Conservation (phyloP, 2,113 vertebrate genomes). For the Tretioscincus oriximinensis region DNA sequence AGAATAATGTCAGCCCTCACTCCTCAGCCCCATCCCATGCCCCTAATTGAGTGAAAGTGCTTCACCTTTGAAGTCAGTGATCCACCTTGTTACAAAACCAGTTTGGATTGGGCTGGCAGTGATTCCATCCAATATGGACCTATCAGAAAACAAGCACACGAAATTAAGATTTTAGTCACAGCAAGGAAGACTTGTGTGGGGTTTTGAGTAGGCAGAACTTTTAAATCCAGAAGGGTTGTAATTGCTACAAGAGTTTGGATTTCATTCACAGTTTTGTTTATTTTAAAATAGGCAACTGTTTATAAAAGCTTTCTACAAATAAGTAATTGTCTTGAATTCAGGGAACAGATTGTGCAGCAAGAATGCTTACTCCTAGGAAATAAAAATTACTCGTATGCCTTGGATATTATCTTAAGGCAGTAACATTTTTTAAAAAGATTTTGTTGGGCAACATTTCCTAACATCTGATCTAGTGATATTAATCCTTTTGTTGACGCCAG, state of each 20-base stretch:
- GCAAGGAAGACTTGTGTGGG: no score
- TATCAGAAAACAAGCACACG: not conserved
- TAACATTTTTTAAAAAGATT: not conserved
- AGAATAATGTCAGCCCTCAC: no score
- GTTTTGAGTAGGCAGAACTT: no score
- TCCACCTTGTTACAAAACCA: no score
- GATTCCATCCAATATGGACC: not conserved
- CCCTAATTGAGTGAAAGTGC: no score
- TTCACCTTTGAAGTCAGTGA: no score
- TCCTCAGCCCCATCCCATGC: no score
- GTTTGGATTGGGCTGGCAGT: not conserved
- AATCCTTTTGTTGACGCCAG: not conserved
- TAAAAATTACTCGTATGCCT: not conserved
- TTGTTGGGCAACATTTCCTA: not conserved
- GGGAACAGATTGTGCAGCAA: not conserved
- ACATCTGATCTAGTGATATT: not conserved
- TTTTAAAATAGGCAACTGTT: not conserved
- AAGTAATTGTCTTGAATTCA: not conserved
- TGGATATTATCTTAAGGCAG: not conserved
- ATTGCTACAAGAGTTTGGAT: no score
- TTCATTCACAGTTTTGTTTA: not conserved
- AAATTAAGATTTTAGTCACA: no score
- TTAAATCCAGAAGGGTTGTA: no score
- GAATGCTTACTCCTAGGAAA: not conserved
- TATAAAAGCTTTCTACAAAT: not conserved